Evolutionary conservation across 2,113 vertebrate species (phyloP).

Genomic region (Semnornis frantzii): DNA sequence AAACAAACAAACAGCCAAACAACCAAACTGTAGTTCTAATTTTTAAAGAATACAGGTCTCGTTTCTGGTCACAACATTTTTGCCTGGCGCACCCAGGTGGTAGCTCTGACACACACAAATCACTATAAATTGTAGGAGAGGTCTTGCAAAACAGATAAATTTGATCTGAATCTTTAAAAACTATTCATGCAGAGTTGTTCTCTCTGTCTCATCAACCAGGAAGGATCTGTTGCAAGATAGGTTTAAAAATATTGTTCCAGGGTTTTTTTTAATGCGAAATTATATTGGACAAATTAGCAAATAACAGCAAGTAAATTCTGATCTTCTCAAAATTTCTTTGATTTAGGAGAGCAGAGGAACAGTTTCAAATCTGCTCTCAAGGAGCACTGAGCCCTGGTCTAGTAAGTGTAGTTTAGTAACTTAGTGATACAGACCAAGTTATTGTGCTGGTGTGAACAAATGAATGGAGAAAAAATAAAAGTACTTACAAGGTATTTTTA

Average conservation of each 20-base stretch:
- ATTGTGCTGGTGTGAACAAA: too few species aligned
- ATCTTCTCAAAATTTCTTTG: too few species aligned
- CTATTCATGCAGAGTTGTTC: background rate
- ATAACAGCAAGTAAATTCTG: background rate
- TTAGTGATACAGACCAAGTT: too few species aligned
- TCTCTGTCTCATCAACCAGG: background rate
- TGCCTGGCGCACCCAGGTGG: background rate
- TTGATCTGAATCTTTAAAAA: background rate
- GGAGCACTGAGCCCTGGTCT: too few species aligned
- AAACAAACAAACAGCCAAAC: too few species aligned
- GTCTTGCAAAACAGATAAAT: background rate
- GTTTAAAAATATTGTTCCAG: background rate
- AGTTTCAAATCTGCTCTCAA: too few species aligned
- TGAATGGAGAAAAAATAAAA: too few species aligned
- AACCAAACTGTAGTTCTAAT: background rate
- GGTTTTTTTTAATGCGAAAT: background rate
- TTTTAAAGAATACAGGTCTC: background rate
- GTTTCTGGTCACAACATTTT: background rate
- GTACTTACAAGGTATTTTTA: too few species aligned
- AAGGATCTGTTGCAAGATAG: background rate
- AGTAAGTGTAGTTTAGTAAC: too few species aligned
- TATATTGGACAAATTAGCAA: background rate
- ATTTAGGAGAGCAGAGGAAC: too few species aligned
- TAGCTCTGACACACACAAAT: background rate
- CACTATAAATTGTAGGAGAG: background rate